phyloP scores from a whole-genome alignment of 2,888 invertebrate species.

The Ornithoptera alexandrae region DNA sequence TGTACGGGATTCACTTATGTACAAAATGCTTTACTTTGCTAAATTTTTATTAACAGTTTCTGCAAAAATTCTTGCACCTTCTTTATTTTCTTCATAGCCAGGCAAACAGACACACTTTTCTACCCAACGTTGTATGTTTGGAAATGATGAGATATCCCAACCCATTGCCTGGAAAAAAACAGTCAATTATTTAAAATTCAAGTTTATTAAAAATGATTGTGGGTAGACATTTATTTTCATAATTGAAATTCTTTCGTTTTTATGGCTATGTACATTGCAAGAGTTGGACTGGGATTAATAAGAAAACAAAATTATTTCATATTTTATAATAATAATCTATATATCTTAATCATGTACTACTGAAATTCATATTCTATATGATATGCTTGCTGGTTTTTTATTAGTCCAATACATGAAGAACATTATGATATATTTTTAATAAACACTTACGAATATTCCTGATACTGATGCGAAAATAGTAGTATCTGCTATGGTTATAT shows the following conservation, averaged over 20 bases:
- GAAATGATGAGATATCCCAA: slow-evolving; percentile 61
- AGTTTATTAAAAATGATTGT: no score
- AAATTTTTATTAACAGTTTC: slow-evolving; percentile 53
- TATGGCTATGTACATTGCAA: no score
- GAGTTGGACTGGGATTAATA: no score
- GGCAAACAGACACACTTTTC: slow-evolving; percentile 70
- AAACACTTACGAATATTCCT: slow-evolving; percentile 73
- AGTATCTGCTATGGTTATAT: slow-evolving; percentile 82
- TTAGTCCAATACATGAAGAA: no score
- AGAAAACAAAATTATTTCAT: no score
- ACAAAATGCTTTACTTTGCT: background rate
- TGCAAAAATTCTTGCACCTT: slow-evolving; percentile 66
- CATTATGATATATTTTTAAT: background rate
- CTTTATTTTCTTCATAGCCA: slow-evolving; percentile 67
- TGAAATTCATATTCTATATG: background rate
- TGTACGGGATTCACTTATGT: background rate
- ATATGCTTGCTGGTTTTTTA: background rate
- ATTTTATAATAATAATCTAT: background rate
- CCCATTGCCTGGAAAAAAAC: slow-evolving; percentile 55
- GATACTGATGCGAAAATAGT: slow-evolving; percentile 77
- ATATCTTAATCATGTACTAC: background rate
- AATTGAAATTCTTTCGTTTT: no score
- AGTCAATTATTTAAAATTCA: background rate
- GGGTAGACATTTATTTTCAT: no score
- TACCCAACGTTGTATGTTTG: slow-evolving; percentile 71